Base-by-base conservation (phyloP, 1,140 invertebrate genomes). In the Drosophila nigromelanica region DNA sequence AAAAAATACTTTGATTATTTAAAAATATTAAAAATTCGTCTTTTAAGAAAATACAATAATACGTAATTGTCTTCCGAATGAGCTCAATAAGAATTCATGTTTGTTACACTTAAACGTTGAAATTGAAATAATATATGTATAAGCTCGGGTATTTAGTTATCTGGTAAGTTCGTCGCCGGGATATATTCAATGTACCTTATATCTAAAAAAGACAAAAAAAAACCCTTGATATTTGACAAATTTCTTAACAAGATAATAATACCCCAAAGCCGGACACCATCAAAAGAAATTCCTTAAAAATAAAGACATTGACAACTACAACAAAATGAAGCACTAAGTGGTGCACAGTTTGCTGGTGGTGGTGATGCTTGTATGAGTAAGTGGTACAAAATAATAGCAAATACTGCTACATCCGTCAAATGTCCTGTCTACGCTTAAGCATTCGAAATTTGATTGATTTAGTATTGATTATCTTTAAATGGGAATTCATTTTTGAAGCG, bases 201-300 rank as follows among this genome's bases (percentile, higher is more conserved):
- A 40, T 2, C 5, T 14, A 4, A 35, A 10, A 35, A n/a, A n/a
- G n/a, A n/a, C n/a, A n/a, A n/a, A 1, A 35, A 35, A 8, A 14
- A 40, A 4, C 4, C 39, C 39, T 4, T n/a, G n/a, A 6, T 14
- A n/a, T 14, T n/a, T 14, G 8, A 35, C 33, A 35, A 35, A 35
- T 35, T 35, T 1, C 8, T 7, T 6, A 4, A 14, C 4, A 5
- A 11, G 12, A 40, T 14, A n/a, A 40, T 40, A 40, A 39, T 6
- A 40, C 12, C n/a, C n/a, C 4, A 40, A 27, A 14, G 39, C 39
- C n/a, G n/a, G 5, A 24, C n/a, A 2, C 64, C 77, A 52, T 78
- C 72, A 67, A 80, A 76, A n/a, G 5, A 10, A 35, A 80, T n/a
- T 7, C 5, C 15, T 59, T 24, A 21, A 45, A 18, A 45, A 59